Evolutionary conservation across 2,113 vertebrate genomes (phyloP).

Genomic region (Ariopsis seemanni): DNA sequence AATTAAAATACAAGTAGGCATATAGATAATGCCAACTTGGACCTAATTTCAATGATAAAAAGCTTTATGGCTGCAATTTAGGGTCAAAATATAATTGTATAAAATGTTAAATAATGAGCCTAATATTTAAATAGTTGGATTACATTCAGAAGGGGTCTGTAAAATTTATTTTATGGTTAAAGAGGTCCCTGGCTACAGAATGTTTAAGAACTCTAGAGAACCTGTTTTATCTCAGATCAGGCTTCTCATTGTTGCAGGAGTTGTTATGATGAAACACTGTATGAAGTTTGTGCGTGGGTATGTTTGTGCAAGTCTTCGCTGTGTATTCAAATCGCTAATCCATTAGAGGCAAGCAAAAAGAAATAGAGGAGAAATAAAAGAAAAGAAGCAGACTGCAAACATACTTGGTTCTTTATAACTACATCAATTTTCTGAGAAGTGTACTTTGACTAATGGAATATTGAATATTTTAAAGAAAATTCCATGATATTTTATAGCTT

Average conservation of each 20-base stretch:
- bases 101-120: neutral
- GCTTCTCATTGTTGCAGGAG: slow-evolving; percentile 25
- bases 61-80: neutral
- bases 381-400: neutral
- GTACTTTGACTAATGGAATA: neutral
- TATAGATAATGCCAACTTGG: neutral
- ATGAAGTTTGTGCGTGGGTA: slow-evolving; percentile 19
- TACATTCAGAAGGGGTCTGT: neutral
- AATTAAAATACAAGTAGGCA: neutral
- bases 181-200: neutral
- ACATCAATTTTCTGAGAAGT: neutral
- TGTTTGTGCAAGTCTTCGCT: slow-evolving; percentile 4
- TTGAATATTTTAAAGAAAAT: neutral
- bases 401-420: neutral
- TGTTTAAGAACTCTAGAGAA: neutral
- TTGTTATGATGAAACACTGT: slow-evolving; percentile 27
- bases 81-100: neutral
- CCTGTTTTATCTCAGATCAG: slow-evolving; percentile 12
- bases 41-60: neutral
- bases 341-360: slow-evolving; percentile 15
- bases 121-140: slow-evolving; percentile 1
- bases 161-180: neutral
- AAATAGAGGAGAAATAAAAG: neutral
- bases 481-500: neutral
- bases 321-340: slow-evolving; percentile 19